Evolutionary conservation across 2,888 invertebrate species (phyloP).

Genomic region (Polylopha cassiicola): DNA sequence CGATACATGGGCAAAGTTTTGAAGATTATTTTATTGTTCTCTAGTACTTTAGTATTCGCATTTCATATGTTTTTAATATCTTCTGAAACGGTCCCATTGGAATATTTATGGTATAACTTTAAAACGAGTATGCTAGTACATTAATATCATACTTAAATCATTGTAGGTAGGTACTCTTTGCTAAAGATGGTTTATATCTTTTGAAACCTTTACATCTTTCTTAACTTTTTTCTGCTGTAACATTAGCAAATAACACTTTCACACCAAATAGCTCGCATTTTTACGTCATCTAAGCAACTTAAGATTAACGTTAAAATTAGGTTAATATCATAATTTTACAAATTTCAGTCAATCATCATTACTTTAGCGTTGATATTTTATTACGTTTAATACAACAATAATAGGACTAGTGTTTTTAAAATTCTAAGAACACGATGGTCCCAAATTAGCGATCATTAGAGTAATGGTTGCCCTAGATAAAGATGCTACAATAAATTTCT

Average conservation of each 20-base stretch:
- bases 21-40: constrained; percentile 36
- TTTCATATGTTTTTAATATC: constrained; percentile 31
- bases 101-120: constrained; percentile 33
- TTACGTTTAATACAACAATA: constrained; percentile 18
- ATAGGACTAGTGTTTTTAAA: constrained; percentile 14
- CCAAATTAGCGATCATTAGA: constrained; percentile 63
- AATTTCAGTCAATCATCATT: constrained; percentile 17
- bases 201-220: too few relatives aligned
- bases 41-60: constrained; percentile 33
- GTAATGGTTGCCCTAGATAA: constrained; percentile 64
- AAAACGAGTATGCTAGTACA: neutral
- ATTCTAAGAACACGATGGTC: constrained; percentile 30
- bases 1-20: too few relatives aligned
- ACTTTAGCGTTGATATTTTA: constrained; percentile 15
- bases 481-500: constrained; percentile 68
- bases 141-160: neutral
- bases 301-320: constrained; percentile 6
- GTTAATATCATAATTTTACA: constrained; percentile 9
- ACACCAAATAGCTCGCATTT: too few relatives aligned
- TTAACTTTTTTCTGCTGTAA: too few relatives aligned
- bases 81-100: constrained; percentile 29
- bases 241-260: too few relatives aligned
- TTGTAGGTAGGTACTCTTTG: too few relatives aligned
- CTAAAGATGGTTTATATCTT: too few relatives aligned
- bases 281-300: too few relatives aligned